These are phyloP conservation scores for Chloroceryle aenea DNA, from an alignment of 2,113 vertebrate species.

Conservation along the genomic window DNA sequence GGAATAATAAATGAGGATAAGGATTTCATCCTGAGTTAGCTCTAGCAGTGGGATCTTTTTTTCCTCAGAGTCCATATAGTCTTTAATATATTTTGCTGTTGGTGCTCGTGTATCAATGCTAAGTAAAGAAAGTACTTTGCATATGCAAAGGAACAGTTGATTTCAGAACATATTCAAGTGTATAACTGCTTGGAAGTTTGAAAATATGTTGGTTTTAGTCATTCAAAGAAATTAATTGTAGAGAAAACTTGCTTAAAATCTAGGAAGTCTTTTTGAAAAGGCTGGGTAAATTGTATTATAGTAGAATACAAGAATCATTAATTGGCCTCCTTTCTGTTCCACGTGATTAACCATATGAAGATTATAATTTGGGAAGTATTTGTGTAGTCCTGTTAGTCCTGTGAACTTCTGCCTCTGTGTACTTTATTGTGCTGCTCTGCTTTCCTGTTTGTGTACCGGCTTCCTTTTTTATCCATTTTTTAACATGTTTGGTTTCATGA, in stretches of 20 bases:
- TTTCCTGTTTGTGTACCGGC: neutral
- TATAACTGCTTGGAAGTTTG: neutral
- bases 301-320: neutral
- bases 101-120: neutral
- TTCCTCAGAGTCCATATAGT: neutral
- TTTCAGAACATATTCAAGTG: neutral
- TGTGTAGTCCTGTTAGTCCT: neutral
- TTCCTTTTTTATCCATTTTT: slow-evolving; percentile 44
- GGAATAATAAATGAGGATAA: neutral
- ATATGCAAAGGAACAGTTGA: neutral
- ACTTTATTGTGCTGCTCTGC: neutral
- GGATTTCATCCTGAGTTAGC: neutral
- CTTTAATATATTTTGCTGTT: neutral
- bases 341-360: neutral
- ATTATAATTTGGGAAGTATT: neutral
- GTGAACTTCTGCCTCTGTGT: neutral
- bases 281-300: neutral
- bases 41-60: neutral
- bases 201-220: neutral
- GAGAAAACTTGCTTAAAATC: neutral
- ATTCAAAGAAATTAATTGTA: neutral
- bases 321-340: neutral
- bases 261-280: neutral
- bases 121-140: neutral
- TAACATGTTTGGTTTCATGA: slow-evolving; percentile 12